Percentiles rank a stretch among this genome's conserved stretches.
Conservation (phyloP, 2,797 vertebrate species). For the Saxicola maurus region DNA sequence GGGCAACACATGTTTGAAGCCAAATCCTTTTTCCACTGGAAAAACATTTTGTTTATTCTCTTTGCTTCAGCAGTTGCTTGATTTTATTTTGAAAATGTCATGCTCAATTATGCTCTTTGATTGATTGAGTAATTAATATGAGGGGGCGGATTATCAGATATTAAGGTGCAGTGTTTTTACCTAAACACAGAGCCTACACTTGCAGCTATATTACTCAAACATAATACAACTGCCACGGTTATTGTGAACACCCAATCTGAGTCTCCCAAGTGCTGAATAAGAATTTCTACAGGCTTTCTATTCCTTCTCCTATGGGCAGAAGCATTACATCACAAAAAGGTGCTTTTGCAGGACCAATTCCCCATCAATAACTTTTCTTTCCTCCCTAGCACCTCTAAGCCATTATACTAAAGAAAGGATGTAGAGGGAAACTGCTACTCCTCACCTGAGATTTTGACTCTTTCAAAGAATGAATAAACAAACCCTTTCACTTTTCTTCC, state of each 20-base stretch:
- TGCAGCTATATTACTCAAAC: not conserved
- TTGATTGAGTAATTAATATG: not conserved
- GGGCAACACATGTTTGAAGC: not conserved
- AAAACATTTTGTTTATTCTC: not conserved
- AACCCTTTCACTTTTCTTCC: not conserved
- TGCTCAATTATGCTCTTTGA: not conserved
- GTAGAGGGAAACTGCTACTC: not conserved
- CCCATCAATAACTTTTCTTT: not conserved
- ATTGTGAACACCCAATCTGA: not conserved
- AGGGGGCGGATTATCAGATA: not conserved
- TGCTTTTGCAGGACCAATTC: not conserved
- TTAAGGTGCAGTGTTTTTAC: not conserved
- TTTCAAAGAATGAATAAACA: not conserved
- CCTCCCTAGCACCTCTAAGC: not conserved
- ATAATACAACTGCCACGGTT: fast-evolving
- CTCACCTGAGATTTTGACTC: not conserved
- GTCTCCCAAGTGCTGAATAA: not conserved
- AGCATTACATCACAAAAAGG: not conserved
- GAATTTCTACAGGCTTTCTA: not conserved
- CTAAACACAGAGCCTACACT: not conserved
- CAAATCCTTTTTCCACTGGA: not conserved
- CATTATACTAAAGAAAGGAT: not conserved
- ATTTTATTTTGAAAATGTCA: not conserved
- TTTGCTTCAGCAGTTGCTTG: not conserved
- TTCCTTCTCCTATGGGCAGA: not conserved